Evolutionary conservation across 2,888 invertebrate genomes (phyloP), one percentile per base, ranked within the genome.

Genomic region (Dicycla oo): DNA sequence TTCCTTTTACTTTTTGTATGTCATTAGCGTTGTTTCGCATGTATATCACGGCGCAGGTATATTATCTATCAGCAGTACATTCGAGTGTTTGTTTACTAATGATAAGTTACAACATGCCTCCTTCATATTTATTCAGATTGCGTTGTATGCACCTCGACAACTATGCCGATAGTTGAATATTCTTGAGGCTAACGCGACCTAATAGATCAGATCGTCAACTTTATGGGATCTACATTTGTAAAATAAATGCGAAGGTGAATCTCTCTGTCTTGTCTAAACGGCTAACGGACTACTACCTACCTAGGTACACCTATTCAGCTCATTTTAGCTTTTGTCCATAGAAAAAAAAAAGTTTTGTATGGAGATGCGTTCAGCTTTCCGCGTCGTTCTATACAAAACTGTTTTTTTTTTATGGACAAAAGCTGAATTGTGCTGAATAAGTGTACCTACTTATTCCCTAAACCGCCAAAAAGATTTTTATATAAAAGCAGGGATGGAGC

Each of bases 51-150:
- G 34, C 26, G n/a, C 66, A 45, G 38, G 65, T 57, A 18, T 63
- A 71, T 72, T 73, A 84, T 78, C 66, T 81, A 73, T 78, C 75
- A 69, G 69, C 49, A 62, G 78, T 81, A 70, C 73, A 57, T 73
- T 79, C 60, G 43, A 80, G 86, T 85, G 77, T 85, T 81, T 86
- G 85, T 83, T 86, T 86, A 85, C 80, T 85, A 81, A 86, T 86
- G 83, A 85, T 86, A 83, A 73, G 75, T 86, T 86, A 80, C 85
- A 73, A 80, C 81, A 83, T 40, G 43, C 65, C 53, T 49, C 26
- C 79, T 83, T 81, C 61, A 76, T 86, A 86, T 86, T 79, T 85
- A 85, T 85, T 86, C 85, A 74, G 86, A 79, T 64, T 72, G 83
- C 79, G 79, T 85, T 67, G 64, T 73, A 49, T 79, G 72, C 72